phyloP scores from a whole-genome alignment of 2,113 vertebrate species.

The Triplophysa rosa region DNA sequence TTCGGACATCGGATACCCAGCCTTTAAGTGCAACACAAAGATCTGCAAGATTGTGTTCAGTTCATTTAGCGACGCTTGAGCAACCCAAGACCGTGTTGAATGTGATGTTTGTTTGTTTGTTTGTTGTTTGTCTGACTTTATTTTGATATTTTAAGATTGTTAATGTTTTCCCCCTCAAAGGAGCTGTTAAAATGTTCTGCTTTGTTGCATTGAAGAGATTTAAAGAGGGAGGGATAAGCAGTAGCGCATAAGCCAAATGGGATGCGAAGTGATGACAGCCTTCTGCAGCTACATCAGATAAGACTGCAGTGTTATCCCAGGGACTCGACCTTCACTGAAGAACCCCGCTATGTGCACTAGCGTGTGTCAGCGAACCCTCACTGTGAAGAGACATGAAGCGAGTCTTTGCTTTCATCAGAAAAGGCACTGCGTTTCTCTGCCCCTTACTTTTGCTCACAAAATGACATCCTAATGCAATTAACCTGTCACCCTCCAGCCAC shows the following conservation, averaged over 20 bases:
- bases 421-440: conserved; percentile 12
- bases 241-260: not conserved
- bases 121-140: not conserved
- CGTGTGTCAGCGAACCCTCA: conserved; percentile 8
- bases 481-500: conserved; percentile 37
- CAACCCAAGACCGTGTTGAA: not conserved
- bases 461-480: conserved; percentile 55
- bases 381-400: not conserved
- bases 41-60: not conserved
- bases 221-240: not conserved
- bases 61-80: not conserved
- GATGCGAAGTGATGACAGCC: conserved; percentile 25
- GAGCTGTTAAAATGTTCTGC: conserved; percentile 14
- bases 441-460: conserved; percentile 41
- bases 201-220: conserved; percentile 5
- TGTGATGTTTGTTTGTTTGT: not conserved
- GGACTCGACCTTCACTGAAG: conserved; percentile 39
- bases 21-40: not conserved
- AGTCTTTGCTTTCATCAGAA: conserved; percentile 9
- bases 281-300: conserved; percentile 43
- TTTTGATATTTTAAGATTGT: conserved; percentile 1
- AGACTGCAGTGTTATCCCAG: conserved; percentile 16
- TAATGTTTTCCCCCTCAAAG: not conserved
- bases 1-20: no score
- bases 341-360: conserved; percentile 20